phyloP scores from a whole-genome alignment of 2,888 invertebrate species.

The Cactoblastis cactorum region DNA sequence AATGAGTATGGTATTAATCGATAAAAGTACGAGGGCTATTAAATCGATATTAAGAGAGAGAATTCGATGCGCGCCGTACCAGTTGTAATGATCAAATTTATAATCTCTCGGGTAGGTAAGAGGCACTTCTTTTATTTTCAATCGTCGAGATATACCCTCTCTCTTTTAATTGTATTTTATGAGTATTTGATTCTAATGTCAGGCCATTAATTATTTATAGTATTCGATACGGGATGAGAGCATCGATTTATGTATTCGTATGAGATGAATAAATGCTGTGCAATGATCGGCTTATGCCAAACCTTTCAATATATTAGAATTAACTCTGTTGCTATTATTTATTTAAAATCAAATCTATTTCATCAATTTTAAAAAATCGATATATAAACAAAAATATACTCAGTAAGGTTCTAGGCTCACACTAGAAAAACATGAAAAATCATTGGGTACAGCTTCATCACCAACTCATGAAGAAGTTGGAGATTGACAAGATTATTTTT shows the following conservation, averaged over 20 bases:
- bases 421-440: no score
- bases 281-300: constrained; percentile 46
- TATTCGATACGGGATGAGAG: constrained; percentile 73
- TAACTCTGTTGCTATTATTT: constrained; percentile 12
- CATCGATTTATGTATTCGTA: constrained; percentile 69
- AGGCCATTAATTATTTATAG: constrained; percentile 78
- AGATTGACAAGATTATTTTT: no score
- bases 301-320: constrained; percentile 45
- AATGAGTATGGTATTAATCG: constrained; percentile 58
- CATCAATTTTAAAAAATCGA: background rate
- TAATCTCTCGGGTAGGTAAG: constrained; percentile 75
- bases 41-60: constrained; percentile 69
- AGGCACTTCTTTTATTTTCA: constrained; percentile 69
- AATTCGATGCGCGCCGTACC: constrained; percentile 68
- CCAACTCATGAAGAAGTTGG: no score
- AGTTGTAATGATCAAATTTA: constrained; percentile 76
- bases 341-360: background rate
- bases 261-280: constrained; percentile 52
- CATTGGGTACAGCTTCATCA: no score
- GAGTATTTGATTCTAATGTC: constrained; percentile 79
- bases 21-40: constrained; percentile 60
- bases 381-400: no score
- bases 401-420: no score
- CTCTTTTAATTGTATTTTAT: constrained; percentile 79
- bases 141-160: constrained; percentile 66